phyloP scores from a whole-genome alignment of 2,888 invertebrate species.

The Cataglyphis rosenhaueri region DNA sequence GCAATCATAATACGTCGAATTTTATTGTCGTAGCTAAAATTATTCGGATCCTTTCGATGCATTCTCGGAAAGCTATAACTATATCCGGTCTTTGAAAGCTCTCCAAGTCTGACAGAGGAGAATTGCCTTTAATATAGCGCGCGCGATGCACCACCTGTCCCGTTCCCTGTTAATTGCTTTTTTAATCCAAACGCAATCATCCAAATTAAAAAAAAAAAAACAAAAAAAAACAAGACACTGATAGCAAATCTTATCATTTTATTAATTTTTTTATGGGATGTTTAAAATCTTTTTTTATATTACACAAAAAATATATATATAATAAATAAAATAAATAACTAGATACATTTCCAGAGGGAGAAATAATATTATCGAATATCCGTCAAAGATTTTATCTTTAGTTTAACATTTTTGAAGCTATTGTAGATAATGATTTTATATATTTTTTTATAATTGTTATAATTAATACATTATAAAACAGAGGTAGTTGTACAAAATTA shows the following conservation, averaged over 20 bases:
- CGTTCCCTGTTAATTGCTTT: conserved; percentile 65
- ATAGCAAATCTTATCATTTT: not conserved
- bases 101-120: conserved; percentile 57
- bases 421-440: not conserved
- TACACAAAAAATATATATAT: not conserved
- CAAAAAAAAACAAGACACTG: not conserved
- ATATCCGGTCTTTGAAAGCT: conserved; percentile 60
- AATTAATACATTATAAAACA: not conserved
- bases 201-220: conserved; percentile 48
- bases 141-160: conserved; percentile 65
- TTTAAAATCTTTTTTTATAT: not conserved
- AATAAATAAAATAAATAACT: not conserved
- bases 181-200: conserved; percentile 61
- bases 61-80: conserved; percentile 38
- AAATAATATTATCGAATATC: not conserved
- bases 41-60: conserved; percentile 24
- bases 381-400: not conserved
- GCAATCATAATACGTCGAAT: conserved; percentile 10
- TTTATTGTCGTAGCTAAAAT: conserved; percentile 19
- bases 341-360: not conserved
- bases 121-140: conserved; percentile 53
- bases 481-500: not conserved
- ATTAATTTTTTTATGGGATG: not conserved
- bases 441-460: not conserved
- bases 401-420: not conserved